Conservation (phyloP, 92 coral and sea anemone genomes). For the Palythoa grandis region DNA sequence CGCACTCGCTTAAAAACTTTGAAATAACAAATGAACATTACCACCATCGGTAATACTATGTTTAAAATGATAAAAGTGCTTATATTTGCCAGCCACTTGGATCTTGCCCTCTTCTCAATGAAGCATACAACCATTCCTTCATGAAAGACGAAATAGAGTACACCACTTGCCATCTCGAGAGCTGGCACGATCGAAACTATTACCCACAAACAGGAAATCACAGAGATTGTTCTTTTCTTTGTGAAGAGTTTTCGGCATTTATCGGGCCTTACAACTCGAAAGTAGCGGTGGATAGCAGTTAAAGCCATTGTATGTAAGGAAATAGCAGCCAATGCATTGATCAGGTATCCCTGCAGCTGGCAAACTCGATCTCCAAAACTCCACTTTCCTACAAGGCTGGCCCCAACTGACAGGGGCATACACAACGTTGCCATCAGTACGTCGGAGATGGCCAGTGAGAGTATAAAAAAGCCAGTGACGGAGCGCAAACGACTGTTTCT, state of each 20-base stretch:
- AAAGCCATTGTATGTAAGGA: constrained; percentile 38
- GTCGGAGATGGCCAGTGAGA: constrained; percentile 37
- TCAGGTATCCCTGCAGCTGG: constrained; percentile 30
- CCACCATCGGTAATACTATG: constrained; percentile 23
- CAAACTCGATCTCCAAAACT: constrained; percentile 22
- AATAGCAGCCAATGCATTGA: constrained; percentile 29
- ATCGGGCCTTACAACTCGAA: constrained; percentile 36
- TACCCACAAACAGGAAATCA: constrained; percentile 25
- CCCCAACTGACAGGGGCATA: constrained; percentile 32
- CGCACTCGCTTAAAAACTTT: constrained; percentile 36
- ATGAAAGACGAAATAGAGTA: constrained; percentile 22
- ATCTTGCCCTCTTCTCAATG: not conserved
- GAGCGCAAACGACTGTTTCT: constrained; percentile 35
- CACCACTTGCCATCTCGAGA: constrained; percentile 24
- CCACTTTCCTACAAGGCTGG: constrained; percentile 19
- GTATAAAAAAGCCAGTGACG: constrained; percentile 31
- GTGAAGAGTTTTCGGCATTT: constrained; percentile 29
- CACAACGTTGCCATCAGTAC: constrained; percentile 39
- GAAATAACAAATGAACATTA: constrained; percentile 33
- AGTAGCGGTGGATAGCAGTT: constrained; percentile 40
- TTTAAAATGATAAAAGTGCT: constrained; percentile 16
- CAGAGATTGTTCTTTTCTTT: constrained; percentile 22
- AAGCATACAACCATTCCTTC: constrained; percentile 24
- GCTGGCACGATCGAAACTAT: constrained; percentile 12
- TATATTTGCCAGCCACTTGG: constrained; percentile 23